A percentile compares a stretch with the other conserved stretches of the same genome.
Conservation (phyloP, 2,797 vertebrate species). For the Tangara arthus region DNA sequence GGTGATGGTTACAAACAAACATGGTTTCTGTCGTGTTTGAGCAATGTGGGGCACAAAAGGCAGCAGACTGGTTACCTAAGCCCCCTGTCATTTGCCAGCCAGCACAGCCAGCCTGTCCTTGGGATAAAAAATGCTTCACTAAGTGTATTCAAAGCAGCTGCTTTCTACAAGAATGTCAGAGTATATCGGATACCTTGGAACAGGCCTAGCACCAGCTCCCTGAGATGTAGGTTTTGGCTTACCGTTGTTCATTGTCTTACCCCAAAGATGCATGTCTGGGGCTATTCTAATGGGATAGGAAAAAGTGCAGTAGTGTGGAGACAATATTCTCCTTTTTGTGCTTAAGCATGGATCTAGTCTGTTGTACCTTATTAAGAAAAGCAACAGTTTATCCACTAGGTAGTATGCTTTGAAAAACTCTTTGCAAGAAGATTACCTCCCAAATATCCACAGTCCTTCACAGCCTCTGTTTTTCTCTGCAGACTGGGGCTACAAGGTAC, state of each 20-base stretch:
- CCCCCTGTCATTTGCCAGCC: neutral
- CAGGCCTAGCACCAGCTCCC: neutral
- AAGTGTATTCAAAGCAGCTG: neutral
- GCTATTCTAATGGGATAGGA: neutral
- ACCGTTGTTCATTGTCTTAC: neutral
- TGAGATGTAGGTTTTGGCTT: neutral
- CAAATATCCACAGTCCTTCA: neutral
- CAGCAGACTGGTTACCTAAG: neutral
- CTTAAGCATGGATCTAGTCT: neutral
- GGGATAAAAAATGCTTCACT: neutral
- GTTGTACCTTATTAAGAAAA: neutral
- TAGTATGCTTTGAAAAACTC: neutral
- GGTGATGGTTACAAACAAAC: neutral
- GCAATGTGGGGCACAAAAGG: neutral
- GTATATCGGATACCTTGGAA: neutral
- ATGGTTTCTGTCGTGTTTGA: neutral
- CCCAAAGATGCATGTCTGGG: neutral
- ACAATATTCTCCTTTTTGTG: neutral
- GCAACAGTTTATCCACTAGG: neutral
- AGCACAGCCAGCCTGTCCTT: neutral
- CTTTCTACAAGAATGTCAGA: neutral
- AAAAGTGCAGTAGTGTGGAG: neutral
- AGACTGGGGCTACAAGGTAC: accelerated
- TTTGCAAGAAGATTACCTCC: neutral
- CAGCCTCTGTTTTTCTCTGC: neutral